Conservation (phyloP, 2,113 vertebrate species). For the Poicephalus gulielmi region DNA sequence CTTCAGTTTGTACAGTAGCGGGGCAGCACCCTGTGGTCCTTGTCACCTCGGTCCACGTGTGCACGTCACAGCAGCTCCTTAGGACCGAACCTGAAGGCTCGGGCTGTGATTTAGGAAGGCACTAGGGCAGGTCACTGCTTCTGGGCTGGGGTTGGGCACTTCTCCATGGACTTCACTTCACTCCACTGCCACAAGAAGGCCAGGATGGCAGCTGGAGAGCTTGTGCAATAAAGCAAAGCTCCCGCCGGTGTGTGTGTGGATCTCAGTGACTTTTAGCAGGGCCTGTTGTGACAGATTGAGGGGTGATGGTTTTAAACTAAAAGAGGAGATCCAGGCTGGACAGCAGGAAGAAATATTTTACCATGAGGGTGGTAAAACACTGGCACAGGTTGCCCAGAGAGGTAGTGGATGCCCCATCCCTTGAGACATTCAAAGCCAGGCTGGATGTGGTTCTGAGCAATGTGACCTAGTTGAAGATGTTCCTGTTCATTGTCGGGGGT, state of each 20-base stretch:
- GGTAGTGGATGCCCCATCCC: neutral
- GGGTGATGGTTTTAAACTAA: neutral
- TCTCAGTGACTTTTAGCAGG: neutral
- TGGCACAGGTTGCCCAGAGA: neutral
- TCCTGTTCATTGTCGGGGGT: neutral
- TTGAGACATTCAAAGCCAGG: neutral
- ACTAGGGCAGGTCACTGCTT: neutral
- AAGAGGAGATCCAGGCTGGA: neutral
- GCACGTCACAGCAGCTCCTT: neutral
- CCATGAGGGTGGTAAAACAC: neutral
- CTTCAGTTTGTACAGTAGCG: neutral
- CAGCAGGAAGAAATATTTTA: neutral
- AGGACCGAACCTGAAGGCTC: neutral
- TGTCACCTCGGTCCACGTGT: neutral
- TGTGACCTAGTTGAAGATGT: neutral
- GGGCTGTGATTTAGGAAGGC: neutral
- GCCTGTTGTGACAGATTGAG: neutral
- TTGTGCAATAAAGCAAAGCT: neutral
- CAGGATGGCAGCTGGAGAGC: neutral
- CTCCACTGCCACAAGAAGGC: neutral
- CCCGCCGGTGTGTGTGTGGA: rapidly evolving
- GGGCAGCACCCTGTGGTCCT: neutral
- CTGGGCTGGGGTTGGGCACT: neutral
- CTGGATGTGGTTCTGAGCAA: neutral
- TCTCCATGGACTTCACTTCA: neutral